Base-by-base conservation (phyloP, 2,113 vertebrate genomes). In the Acrocephalus arundinaceus region DNA sequence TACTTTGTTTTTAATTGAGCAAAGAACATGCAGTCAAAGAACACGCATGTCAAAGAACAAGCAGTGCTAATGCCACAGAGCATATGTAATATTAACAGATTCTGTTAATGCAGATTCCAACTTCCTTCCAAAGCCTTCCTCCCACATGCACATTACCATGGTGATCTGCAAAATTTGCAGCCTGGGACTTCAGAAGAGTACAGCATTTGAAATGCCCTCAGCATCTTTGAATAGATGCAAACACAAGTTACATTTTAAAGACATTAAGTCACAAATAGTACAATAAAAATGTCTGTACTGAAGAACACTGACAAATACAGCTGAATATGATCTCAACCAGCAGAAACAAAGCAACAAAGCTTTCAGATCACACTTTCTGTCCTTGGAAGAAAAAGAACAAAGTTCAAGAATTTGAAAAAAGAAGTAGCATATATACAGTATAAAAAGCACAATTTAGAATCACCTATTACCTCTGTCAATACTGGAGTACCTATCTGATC, bases 121-220 rank as follows among this genome's bases (percentile, higher is more conserved):
- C 79, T 15, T 35, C 35, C 35, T 35, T 35, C 35, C 35, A 35
- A 35, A 95, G 81, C 48, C 68, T 76, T 90, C 86, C 59, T 94
- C 93, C 88, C 65, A 68, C 81, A 41, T 3, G n/a, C 33, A 93
- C 17, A 94, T 96, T 89, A 76, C 96, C 92, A 96, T 94, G 89
- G 87, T 90, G 85, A 97, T 84, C 8, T 85, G 81, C 74, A 96
- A 89, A 93, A 95, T 89, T 41, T 80, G n/a, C 85, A 95, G 89
- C 83, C 80, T 78, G 74, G 37, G 49, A 82, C 85, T 91, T 89
- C 51, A 33, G 41, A 93, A 78, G 52, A 90, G 51, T 20, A 51
- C 58, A 63, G 61, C 55, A 93, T 87, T 95, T 93, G 21, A 91
- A 93, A 82, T 74, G 71, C 30, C 24, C 46, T 94, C 77, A 91